Evolutionary conservation across 2,888 invertebrate genomes (phyloP).

Genomic region (Coleophora deauratella): DNA sequence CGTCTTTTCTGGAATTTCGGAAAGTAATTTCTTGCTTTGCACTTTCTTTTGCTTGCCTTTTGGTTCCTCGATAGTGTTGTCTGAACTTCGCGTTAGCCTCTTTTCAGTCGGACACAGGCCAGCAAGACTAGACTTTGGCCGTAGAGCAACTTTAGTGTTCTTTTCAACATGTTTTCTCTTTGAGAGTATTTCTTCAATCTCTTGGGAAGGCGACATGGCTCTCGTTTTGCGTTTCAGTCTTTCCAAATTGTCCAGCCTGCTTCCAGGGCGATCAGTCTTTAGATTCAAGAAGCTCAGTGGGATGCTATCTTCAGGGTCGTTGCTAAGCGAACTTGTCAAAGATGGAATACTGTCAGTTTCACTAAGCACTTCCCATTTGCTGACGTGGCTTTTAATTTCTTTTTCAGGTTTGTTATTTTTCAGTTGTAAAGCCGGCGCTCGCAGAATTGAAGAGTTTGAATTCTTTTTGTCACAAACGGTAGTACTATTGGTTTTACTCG

Average conservation of each 20-base stretch:
- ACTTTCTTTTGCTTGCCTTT: conserved; percentile 41
- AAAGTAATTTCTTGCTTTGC: conserved; percentile 33
- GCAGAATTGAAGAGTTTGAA: conserved; percentile 44
- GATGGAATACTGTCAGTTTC: conserved; percentile 76
- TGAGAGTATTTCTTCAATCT: conserved; percentile 71
- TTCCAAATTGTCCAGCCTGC: conserved; percentile 50
- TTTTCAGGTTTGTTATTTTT: conserved; percentile 58
- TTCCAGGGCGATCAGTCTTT: conserved; percentile 44
- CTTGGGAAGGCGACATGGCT: conserved; percentile 74
- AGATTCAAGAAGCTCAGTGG: conserved; percentile 66
- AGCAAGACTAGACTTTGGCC: conserved; percentile 65
- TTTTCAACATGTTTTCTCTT: conserved; percentile 57
- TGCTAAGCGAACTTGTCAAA: conserved; percentile 56
- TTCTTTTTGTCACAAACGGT: conserved; percentile 41
- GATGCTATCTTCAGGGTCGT: conserved; percentile 75
- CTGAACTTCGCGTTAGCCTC: conserved; percentile 56
- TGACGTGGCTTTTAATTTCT: conserved; percentile 53
- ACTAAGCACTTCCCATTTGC: conserved; percentile 75
- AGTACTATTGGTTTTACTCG: conserved; percentile 12
- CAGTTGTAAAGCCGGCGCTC: conserved; percentile 59
- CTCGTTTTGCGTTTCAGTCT: conserved; percentile 71
- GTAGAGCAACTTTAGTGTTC: conserved; percentile 41
- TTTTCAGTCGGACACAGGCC: conserved; percentile 56
- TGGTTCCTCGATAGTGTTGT: conserved; percentile 42
- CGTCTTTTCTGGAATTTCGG: conserved; percentile 24